Conservation (phyloP, 2,888 invertebrate genomes). For the Abrostola triplasia region DNA sequence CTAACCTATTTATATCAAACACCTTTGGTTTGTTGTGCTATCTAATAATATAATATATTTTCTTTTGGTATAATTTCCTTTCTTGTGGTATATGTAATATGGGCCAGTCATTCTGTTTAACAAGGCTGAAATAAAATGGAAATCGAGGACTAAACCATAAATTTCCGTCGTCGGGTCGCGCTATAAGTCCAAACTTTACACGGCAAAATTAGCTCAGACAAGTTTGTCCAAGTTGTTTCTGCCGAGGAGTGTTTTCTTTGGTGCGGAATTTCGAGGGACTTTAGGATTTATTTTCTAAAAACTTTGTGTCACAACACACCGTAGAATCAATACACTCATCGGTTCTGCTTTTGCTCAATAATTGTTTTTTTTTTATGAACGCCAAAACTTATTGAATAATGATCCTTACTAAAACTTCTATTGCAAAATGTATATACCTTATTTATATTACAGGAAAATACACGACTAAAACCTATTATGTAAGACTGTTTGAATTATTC, state of each 20-base stretch:
- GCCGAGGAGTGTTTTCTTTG: conserved; percentile 41
- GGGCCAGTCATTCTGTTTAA: not conserved
- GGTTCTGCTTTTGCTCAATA: conserved; percentile 1
- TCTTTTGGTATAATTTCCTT: not conserved
- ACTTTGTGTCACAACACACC: conserved; percentile 14
- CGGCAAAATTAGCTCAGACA: conserved; percentile 46
- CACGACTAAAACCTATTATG: too few species aligned
- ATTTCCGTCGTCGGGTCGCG: conserved; percentile 30
- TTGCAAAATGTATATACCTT: too few species aligned
- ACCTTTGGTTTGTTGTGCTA: too few species aligned
- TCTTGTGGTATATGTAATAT: not conserved
- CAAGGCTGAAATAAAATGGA: conserved; percentile 32
- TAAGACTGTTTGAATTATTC: too few species aligned
- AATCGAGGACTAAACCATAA: conserved; percentile 37
- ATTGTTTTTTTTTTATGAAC: not conserved
- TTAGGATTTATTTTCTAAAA: conserved; percentile 38
- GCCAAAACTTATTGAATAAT: too few species aligned
- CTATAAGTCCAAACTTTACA: conserved; percentile 49
- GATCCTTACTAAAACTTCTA: too few species aligned
- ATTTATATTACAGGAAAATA: too few species aligned
- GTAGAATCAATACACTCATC: not conserved
- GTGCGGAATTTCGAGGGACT: conserved; percentile 36
- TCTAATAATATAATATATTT: too few species aligned
- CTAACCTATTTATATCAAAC: too few species aligned
- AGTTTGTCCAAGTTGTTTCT: conserved; percentile 40